Conservation (phyloP, 2,113 vertebrate species). For the Epinephelus cyanopodus region DNA sequence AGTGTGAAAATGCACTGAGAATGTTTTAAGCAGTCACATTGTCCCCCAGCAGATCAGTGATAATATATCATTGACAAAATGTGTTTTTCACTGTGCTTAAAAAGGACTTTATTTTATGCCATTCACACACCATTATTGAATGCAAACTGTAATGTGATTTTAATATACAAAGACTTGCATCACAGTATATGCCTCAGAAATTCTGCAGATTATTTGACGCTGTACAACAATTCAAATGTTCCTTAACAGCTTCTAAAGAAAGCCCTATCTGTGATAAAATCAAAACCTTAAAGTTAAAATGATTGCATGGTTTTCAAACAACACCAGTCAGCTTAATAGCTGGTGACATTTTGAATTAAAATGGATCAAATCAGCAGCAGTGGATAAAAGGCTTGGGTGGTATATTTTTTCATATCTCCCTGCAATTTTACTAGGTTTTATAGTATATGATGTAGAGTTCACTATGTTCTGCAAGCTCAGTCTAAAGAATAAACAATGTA, state of each 20-base stretch:
- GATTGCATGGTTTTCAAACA: background rate
- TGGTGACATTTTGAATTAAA: background rate
- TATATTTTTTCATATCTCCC: too few species aligned
- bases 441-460: too few species aligned
- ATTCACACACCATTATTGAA: background rate
- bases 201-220: background rate
- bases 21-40: background rate
- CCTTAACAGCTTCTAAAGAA: background rate
- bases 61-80: conserved; percentile 14
- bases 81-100: background rate
- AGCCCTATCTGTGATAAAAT: background rate
- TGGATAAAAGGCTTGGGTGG: too few species aligned
- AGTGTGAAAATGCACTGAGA: conserved; percentile 27
- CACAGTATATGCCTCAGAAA: background rate
- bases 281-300: background rate
- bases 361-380: background rate
- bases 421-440: too few species aligned
- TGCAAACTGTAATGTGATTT: conserved; percentile 19
- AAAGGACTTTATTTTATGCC: background rate
- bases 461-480: too few species aligned
- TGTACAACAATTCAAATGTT: background rate
- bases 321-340: background rate
- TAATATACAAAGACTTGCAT: background rate
- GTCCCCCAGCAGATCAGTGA: background rate
- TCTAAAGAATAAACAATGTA: too few species aligned